Percentiles rank a stretch among this genome's conserved stretches.
Evolutionary conservation across 2,113 vertebrate genomes (phyloP).

Genomic region (Oryzias melastigma): DNA sequence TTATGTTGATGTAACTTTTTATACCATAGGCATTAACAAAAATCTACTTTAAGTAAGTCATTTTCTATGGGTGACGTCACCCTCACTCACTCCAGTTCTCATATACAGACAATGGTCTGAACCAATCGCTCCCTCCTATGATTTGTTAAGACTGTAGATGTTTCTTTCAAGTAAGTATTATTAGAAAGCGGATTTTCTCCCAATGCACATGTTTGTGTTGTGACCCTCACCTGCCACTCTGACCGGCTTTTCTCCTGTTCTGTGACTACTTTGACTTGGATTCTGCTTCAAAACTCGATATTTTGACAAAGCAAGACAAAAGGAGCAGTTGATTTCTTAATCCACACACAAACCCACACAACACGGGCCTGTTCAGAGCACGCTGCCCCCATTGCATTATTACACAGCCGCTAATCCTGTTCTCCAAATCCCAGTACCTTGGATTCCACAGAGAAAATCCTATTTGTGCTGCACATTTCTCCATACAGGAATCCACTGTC

Average conservation of each 20-base stretch:
- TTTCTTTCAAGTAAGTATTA: too few relatives aligned
- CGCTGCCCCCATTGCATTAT: slow-evolving; percentile 65
- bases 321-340: slow-evolving; percentile 48
- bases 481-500: slow-evolving; percentile 60
- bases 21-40: too few relatives aligned
- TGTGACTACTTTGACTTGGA: slow-evolving; percentile 44
- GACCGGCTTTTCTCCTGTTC: slow-evolving; percentile 50
- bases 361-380: slow-evolving; percentile 31
- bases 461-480: slow-evolving; percentile 68
- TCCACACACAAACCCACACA: slow-evolving; percentile 33
- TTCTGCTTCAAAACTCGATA: slow-evolving; percentile 48
- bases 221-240: slow-evolving; percentile 18
- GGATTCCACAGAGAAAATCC: slow-evolving; percentile 74
- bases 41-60: too few relatives aligned
- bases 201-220: background rate
- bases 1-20: too few relatives aligned
- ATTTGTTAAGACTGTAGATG: too few relatives aligned
- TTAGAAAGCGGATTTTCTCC: too few relatives aligned
- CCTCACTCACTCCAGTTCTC: too few relatives aligned
- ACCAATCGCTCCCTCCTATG: too few relatives aligned
- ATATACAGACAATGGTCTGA: too few relatives aligned
- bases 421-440: slow-evolving; percentile 76
- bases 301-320: slow-evolving; percentile 10
- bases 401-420: slow-evolving; percentile 79
- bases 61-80: too few relatives aligned